phyloP scores from a whole-genome alignment of 2,113 vertebrate genomes.

The Apodemus sylvaticus region DNA sequence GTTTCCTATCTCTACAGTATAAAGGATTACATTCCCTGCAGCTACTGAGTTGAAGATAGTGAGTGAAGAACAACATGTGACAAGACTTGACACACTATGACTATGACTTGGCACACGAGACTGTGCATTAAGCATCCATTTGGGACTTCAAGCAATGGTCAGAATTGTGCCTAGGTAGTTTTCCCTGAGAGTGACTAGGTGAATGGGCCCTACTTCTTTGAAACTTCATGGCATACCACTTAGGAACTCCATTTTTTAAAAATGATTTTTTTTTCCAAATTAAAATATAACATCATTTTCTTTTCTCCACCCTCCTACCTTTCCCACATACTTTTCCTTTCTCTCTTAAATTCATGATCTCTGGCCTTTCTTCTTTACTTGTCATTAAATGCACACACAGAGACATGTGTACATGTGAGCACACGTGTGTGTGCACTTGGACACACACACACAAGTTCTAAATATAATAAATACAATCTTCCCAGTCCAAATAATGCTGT shows the following conservation, averaged over 20 bases:
- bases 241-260: neutral
- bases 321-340: no score
- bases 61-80: neutral
- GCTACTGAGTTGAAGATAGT: neutral
- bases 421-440: no score
- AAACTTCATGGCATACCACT: neutral
- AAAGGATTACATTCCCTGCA: neutral
- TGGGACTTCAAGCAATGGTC: neutral
- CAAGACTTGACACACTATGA: neutral
- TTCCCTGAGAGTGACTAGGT: neutral
- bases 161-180: neutral
- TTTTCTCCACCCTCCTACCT: no score
- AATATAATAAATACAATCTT: neutral
- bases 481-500: neutral
- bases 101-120: no score
- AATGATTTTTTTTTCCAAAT: neutral
- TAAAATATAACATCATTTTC: neutral
- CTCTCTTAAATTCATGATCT: neutral
- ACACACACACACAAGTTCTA: neutral
- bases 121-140: neutral
- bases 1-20: neutral
- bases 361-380: neutral
- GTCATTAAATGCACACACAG: neutral
- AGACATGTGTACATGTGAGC: neutral
- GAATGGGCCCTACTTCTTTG: neutral